These are phyloP conservation scores for Coleophora deauratella DNA, from an alignment of 2,888 invertebrate species.

Conservation along the genomic window DNA sequence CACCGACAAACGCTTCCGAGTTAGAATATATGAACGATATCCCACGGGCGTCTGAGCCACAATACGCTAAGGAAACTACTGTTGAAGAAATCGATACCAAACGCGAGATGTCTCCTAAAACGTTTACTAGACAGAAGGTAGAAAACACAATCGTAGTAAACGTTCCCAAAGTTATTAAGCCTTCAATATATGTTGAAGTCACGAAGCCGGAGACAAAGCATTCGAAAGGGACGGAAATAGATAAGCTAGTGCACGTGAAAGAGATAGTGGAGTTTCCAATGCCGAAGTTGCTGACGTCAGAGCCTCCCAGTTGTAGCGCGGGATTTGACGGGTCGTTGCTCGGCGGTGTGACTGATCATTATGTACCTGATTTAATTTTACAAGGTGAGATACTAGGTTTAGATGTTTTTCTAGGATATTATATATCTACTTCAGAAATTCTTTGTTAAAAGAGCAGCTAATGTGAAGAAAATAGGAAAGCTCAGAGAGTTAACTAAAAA, in stretches of 20 bases:
- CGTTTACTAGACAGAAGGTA: constrained; percentile 53
- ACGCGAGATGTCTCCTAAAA: constrained; percentile 46
- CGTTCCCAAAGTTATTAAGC: constrained; percentile 19
- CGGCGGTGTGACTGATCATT: constrained; percentile 77
- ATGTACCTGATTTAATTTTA: constrained; percentile 83
- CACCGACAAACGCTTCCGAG: constrained; percentile 86
- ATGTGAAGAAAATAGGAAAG: no score
- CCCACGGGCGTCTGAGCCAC: constrained; percentile 52
- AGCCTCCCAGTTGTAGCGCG: constrained; percentile 21
- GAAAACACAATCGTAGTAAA: constrained; percentile 61
- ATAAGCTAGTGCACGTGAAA: constrained; percentile 39
- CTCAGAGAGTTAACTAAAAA: no score
- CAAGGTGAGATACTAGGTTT: constrained; percentile 66
- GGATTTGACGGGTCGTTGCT: constrained; percentile 77
- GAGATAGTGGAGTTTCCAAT: constrained; percentile 74
- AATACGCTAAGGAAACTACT: constrained; percentile 49
- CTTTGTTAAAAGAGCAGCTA: no score
- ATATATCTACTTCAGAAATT: no score
- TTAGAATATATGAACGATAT: constrained; percentile 71
- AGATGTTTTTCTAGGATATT: no score
- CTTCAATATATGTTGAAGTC: neutral
- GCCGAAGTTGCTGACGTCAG: constrained; percentile 35
- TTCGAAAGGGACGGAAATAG: constrained; percentile 19
- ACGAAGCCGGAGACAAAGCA: no score
- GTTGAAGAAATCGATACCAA: constrained; percentile 26